Evolutionary conservation across 2,113 vertebrate genomes (phyloP).

Genomic region (Dascyllus trimaculatus): DNA sequence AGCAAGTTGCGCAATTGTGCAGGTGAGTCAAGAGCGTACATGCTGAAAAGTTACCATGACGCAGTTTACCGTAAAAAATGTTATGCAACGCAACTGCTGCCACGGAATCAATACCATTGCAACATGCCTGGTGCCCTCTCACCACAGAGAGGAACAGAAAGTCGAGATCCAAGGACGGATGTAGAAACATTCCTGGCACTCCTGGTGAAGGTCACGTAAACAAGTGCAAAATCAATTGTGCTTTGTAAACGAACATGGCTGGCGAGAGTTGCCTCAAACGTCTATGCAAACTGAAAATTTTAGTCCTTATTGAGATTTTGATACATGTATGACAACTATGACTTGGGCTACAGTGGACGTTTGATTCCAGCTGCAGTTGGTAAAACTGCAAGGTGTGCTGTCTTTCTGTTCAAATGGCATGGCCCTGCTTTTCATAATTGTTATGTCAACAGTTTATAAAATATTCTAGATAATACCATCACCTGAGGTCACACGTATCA

Average conservation of each 20-base stretch:
- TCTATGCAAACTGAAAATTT: background rate
- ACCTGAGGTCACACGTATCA: background rate
- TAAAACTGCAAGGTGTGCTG: background rate
- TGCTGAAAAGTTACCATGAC: conserved; percentile 33
- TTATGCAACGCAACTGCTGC: conserved; percentile 2
- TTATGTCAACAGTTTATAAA: background rate
- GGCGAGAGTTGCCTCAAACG: background rate
- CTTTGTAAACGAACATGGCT: conserved; percentile 41
- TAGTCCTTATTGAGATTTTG: conserved; percentile 2
- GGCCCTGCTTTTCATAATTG: background rate
- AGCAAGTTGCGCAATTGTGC: conserved; percentile 34
- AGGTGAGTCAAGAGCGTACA: conserved; percentile 37
- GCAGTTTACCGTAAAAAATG: conserved; percentile 29
- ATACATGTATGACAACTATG: background rate
- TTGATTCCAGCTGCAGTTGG: conserved; percentile 4
- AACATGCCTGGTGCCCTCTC: no score
- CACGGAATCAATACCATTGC: conserved; percentile 44
- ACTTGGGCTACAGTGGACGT: background rate
- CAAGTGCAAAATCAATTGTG: conserved; percentile 34
- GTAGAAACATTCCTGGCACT: conserved; percentile 30
- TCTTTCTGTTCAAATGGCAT: background rate
- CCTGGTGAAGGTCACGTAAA: conserved; percentile 55
- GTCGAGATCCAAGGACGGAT: conserved; percentile 28
- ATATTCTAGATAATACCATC: background rate
- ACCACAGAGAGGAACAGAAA: conserved; percentile 3